These are phyloP conservation scores for Panurus biarmicus DNA, from an alignment of 2,113 vertebrate species.

Conservation along the genomic window DNA sequence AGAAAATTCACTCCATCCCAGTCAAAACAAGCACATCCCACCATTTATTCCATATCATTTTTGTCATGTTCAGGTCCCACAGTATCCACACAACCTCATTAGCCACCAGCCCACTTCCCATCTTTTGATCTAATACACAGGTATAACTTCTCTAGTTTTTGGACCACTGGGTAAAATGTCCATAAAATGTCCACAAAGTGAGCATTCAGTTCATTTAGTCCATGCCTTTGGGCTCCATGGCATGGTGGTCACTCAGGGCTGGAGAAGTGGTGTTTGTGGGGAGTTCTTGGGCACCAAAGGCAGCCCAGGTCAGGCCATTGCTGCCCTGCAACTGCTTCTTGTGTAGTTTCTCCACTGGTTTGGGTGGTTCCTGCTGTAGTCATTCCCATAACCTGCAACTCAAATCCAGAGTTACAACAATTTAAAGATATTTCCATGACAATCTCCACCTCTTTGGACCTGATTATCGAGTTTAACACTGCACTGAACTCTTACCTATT, in stretches of 20 bases:
- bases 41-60: background rate
- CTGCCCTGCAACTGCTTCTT: background rate
- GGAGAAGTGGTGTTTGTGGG: background rate
- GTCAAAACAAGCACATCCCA: background rate
- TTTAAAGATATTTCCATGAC: background rate
- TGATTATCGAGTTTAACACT: background rate
- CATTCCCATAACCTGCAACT: background rate
- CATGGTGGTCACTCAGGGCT: background rate
- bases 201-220: background rate
- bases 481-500: background rate
- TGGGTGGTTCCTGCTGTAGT: background rate
- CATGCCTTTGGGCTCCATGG: background rate
- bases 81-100: background rate
- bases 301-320: background rate
- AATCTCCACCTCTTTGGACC: background rate
- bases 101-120: background rate
- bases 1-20: background rate
- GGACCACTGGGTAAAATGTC: background rate
- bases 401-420: background rate
- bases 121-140: background rate
- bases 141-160: background rate
- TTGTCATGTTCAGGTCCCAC: background rate
- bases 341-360: background rate
- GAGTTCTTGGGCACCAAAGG: background rate
- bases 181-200: background rate